These are phyloP conservation scores for Cyanoramphus novaezelandiae DNA, from an alignment of 2,113 vertebrate genomes.

Conservation along the genomic window DNA sequence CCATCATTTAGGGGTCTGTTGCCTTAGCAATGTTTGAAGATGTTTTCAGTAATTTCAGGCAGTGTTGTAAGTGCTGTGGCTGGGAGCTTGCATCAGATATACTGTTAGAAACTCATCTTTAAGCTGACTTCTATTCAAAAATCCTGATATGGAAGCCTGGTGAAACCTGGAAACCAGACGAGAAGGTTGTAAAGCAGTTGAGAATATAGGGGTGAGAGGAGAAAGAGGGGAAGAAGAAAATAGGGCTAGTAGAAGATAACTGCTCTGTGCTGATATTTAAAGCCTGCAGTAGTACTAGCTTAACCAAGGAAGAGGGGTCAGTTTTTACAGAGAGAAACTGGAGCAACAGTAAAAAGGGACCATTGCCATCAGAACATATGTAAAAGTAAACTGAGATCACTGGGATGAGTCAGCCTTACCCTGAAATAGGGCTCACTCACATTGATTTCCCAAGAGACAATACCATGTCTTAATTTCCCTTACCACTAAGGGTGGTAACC, in stretches of 20 bases:
- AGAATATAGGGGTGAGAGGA: neutral
- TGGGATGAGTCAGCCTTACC: neutral
- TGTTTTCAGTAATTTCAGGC: neutral
- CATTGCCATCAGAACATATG: neutral
- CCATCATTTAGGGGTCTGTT: neutral
- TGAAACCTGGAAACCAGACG: neutral
- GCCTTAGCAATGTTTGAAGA: neutral
- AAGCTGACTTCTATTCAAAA: neutral
- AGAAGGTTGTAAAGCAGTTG: neutral
- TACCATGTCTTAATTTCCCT: neutral
- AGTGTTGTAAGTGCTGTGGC: neutral
- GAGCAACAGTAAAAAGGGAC: neutral
- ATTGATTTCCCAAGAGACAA: neutral
- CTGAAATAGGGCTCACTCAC: neutral
- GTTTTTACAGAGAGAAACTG: neutral
- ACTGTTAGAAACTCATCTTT: neutral
- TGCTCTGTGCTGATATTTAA: neutral
- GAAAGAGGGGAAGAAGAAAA: neutral
- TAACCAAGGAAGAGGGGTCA: neutral
- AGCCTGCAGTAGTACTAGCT: neutral
- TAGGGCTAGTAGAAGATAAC: neutral
- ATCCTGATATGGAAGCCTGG: neutral
- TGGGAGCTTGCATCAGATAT: neutral
- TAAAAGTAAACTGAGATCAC: neutral
- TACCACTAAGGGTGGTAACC: neutral